Evolutionary conservation across 2,888 invertebrate species (phyloP), one percentile per base, ranked within the genome.

Genomic region (Campopleginae sp.): DNA sequence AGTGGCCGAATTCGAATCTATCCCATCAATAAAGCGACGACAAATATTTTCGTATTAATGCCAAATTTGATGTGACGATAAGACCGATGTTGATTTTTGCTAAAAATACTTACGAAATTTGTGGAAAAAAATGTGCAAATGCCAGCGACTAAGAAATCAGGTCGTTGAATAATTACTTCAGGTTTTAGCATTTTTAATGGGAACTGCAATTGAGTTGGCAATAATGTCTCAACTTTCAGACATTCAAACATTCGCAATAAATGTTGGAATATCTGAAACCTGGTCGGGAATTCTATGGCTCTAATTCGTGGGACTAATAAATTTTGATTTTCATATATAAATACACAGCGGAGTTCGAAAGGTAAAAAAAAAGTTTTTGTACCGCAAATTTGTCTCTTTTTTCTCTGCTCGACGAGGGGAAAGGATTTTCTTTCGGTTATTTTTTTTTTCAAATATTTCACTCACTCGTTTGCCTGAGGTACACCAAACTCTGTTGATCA

Each of bases 391-490:
- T 2, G 2, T 10, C 19, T 8, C 19, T 19, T 19, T 51, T 51
- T 2, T 51, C 1, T 8, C 4, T 8, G 2, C 6, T 17, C 3
- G 1, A 46, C 38, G 38, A 38, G 38, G 6, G 7, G 38, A 5
- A 38, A 38, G 38, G 38, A 38, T 38, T 38, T 38, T 38, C 38
- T 38, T 38, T 38, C 7, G 6, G 6, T 38, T 38, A 8, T 17
- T 48, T 6, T 10, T 23, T 14, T 58, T 14, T 27, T 58, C 27
- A 1, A 65, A 71, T 46, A 27, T 27, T 27, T 38, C 7, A 81
- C 93, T 93, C 93, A 97, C 98, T 97, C 87, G 98, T 98, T 94
- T 98, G 98, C 78, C 94, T 94, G 54, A 99, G 95, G 92, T 99
- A 99, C n/a, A 94, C 94, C 68, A 99, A 94, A 42, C 98, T 97